Percentiles rank a stretch among this genome's conserved stretches.
Evolutionary conservation across 2,797 vertebrate genomes (phyloP).

Genomic region (Trachops cirrhosus): DNA sequence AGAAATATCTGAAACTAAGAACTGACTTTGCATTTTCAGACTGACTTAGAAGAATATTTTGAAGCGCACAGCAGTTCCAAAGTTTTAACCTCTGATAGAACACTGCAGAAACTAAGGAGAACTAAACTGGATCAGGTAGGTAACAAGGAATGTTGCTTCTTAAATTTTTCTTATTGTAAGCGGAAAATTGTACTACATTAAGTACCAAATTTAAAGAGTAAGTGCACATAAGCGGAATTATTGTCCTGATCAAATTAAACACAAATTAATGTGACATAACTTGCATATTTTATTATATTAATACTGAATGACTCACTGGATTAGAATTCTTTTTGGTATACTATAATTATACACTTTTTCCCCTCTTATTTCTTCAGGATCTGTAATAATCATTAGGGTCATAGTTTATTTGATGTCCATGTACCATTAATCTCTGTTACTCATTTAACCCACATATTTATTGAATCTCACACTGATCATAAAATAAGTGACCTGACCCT

Average conservation of each 20-base stretch:
- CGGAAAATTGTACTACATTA: not conserved
- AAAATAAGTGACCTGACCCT: slow-evolving; percentile 1
- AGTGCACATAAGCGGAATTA: not conserved
- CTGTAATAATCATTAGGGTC: not conserved
- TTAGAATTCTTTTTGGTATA: not conserved
- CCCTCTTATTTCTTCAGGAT: not conserved
- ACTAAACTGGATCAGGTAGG: slow-evolving; percentile 93
- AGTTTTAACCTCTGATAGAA: slow-evolving; percentile 95
- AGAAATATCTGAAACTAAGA: slow-evolving; percentile 15
- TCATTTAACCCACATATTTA: not conserved
- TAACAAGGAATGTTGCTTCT: not conserved
- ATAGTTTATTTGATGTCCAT: not conserved
- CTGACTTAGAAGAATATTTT: slow-evolving; percentile 94
- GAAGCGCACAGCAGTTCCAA: slow-evolving; percentile 97
- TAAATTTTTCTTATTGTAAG: not conserved
- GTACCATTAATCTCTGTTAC: not conserved
- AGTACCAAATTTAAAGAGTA: not conserved
- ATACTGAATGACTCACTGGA: not conserved
- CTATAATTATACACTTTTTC: not conserved
- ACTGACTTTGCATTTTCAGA: slow-evolving; percentile 80
- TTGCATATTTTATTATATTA: not conserved
- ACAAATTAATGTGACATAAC: not conserved
- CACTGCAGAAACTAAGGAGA: slow-evolving; percentile 91
- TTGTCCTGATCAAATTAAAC: not conserved
- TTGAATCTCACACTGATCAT: not conserved